Base-by-base conservation (phyloP, 2,113 vertebrate species). In the Elephas maximus region DNA sequence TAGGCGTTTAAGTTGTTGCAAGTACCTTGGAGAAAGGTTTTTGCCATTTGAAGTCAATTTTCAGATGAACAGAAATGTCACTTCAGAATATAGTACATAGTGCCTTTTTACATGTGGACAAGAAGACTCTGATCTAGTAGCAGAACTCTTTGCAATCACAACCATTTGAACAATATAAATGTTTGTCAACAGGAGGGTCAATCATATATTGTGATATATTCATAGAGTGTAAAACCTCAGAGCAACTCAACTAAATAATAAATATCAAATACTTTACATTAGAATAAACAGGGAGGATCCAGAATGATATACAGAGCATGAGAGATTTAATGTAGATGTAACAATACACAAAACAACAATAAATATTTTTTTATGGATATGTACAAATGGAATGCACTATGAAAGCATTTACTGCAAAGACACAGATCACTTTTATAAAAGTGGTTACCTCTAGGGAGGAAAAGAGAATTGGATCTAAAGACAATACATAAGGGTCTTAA, bases 361-460 rank as follows among this genome's bases (percentile, higher is more conserved):
- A 95, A 94, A 93, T 74, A 82, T 87, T 96, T 2, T 2, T 91
- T 94, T 95, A 84, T 88, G 69, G 57, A 63, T 76, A 91, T 67
- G 44, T 90, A 77, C 30, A 96, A 89, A 96, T 60, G 17, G 45
- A 94, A 84, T 84, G 84, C 3, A 69, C 73, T 80, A 63, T 77
- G 91, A 94, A 96, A 96, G 93, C 20, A 86, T 89, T 91, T 81
- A 51, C 23, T 94, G 24, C 18, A 85, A 86, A 86, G 57, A 65
- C 30, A 80, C 45, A 84, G 37, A 90, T 87, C 67, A 96, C 8
- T 95, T 96, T 93, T 88, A 93, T 78, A 86, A 90, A 6, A 90
- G 73, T 26, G 14, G 26, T 65, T 94, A 69, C 51, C 18, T 83
- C 23, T 53, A 90, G 51, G 88, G 51, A 91, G 41, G 5, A 71